phyloP scores from a whole-genome alignment of 2,797 vertebrate genomes.

The Eulemur coronatus region DNA sequence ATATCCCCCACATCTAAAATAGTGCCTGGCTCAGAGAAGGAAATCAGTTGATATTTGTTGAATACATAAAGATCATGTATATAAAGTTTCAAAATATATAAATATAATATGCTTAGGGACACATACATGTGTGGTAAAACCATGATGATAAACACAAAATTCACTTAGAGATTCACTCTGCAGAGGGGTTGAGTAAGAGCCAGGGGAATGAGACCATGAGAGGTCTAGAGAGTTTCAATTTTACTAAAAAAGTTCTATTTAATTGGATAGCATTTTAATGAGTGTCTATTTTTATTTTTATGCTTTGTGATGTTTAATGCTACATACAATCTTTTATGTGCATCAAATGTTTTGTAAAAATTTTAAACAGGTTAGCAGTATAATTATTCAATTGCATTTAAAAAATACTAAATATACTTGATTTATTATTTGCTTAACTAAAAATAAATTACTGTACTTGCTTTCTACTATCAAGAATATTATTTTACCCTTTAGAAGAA shows the following conservation, averaged over 20 bases:
- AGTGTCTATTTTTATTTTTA: background rate
- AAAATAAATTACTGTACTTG: background rate
- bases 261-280: background rate
- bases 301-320: background rate
- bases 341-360: background rate
- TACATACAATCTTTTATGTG: background rate
- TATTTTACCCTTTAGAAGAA: background rate
- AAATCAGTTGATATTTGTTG: background rate
- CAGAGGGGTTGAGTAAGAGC: background rate
- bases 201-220: background rate
- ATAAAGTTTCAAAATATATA: background rate
- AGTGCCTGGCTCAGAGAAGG: background rate
- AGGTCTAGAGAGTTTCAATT: background rate
- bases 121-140: background rate
- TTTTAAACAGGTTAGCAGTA: background rate
- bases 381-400: background rate
- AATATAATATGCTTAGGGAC: background rate
- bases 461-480: background rate
- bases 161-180: background rate
- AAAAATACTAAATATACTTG: background rate
- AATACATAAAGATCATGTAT: background rate
- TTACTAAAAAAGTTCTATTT: background rate
- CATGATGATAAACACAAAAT: background rate
- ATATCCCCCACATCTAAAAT: background rate
- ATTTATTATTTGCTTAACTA: background rate